Evolutionary conservation across 2,797 vertebrate genomes (phyloP), one percentile per base, ranked within the genome.

Genomic region (Gobionotothen gibberifrons): DNA sequence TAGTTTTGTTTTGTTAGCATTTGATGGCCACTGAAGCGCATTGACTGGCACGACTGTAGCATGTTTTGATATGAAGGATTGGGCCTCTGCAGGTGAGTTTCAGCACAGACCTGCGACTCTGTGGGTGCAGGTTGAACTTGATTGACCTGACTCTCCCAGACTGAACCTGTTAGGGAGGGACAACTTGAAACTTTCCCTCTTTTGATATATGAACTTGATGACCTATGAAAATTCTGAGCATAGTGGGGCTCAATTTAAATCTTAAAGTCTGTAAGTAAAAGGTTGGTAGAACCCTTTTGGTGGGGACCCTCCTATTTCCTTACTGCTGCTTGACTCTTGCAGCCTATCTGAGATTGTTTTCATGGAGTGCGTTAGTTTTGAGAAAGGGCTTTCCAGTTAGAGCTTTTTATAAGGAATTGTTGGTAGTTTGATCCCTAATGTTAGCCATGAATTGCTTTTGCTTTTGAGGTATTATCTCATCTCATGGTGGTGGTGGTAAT

Each of bases 91-190:
- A 60, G 19, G 40, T 76, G 72, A 69, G 66, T 74, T 62, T 61
- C 26, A 52, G 21, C 19, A 3, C 43, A 16, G 15, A 46, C 49
- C 13, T 48, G 9, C 2, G n/a, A 72, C 26, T 53, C 47, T 55
- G 57, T 63, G 36, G 79, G 73, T 11, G 26, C 26, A 53, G 64
- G 56, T 59, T 32, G 9, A 11, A 56, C 59, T 69, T 65, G 44
- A 76, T 1, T 75, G 58, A 62, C 16, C 26, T 29, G 57, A 71
- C 43, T 85, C 68, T 76, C 69, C 71, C 63, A 76, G 74, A 76
- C 71, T 69, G 26, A 48, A 60, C 39, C 53, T 76, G 61, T 79
- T 68, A 11, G 59, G 68, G 26, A 40, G 62, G 42, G 49, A 58
- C 57, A 69, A 19, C 40, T 44, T 39, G 8, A 15, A 29, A 42